Base-by-base conservation (phyloP, 2,888 invertebrate genomes). In the Diloba caeruleocephala region DNA sequence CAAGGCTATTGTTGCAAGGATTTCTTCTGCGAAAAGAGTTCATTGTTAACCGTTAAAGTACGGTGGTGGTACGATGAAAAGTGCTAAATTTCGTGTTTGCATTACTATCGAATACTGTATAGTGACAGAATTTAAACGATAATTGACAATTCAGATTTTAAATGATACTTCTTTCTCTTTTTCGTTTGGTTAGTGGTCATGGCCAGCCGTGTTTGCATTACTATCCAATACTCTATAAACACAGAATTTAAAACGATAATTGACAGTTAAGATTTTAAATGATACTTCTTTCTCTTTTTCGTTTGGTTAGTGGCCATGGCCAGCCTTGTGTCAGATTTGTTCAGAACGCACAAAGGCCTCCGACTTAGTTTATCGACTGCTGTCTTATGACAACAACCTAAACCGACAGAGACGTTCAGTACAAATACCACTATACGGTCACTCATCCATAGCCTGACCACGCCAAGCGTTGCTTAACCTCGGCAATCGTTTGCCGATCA, bases 1-100 rank as follows among this genome's bases (percentile, higher is more conserved):
- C 29, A 41, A 48, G 25, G 57, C 52, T 63, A 57, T 63, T 57
- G 52, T 63, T 63, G 63, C 57, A 63, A 63, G 58, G 57, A 63
- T 52, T 63, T 31, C 63, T 49, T 32, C 63, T 39, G 29, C 17
- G 42, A 52, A 62, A 63, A 10, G 29, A 63, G 62, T 57, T 57
- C 48, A 21, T 23, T 57, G 56, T 48, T 42, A 44, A 62, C 17
- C 34, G 38, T 39, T 55, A 29, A 25, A 37, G 63, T n/a, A n/a
- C n/a, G 32, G 43, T 39, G 21, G 44, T 26, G 44, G 10, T 19
- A 33, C 41, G 2, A 21, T 45, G 42, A 28, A n/a, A 19, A 38
- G 34, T 9, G 10, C 9, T 4, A 3, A 12, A n/a, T 43, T 37
- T 38, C n/a, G 14, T 25, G 15, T 52, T 57, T 49, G 19, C 52